Conservation (phyloP, 2,797 vertebrate genomes). For the Dermochelys coriacea region DNA sequence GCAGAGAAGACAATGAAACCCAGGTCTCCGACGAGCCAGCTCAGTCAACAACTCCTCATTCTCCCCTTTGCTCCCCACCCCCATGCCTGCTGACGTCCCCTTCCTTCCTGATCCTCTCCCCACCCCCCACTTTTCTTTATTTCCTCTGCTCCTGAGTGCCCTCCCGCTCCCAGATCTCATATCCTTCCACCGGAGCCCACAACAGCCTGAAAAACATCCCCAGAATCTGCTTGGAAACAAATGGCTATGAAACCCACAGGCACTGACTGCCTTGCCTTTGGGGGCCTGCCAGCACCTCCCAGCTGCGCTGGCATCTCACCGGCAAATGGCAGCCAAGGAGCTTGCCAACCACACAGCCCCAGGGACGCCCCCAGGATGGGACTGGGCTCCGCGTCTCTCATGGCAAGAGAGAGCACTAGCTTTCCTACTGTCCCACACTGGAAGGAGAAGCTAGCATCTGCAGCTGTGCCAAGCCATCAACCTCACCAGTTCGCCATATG, state of each 20-base stretch:
- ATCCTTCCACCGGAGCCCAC: too few species aligned
- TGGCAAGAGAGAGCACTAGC: too few species aligned
- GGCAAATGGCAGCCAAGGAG: not conserved
- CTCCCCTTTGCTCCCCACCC: not conserved
- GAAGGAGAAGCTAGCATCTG: too few species aligned
- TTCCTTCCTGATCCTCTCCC: not conserved
- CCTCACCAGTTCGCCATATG: too few species aligned
- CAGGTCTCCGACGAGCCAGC: not conserved
- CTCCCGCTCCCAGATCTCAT: not conserved
- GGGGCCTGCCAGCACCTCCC: too few species aligned
- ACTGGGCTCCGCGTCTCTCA: not conserved
- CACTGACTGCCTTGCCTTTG: too few species aligned
- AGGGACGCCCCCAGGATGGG: not conserved
- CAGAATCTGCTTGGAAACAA: not conserved
- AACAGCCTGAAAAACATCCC: too few species aligned
- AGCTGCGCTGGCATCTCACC: not conserved
- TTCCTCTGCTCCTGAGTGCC: not conserved
- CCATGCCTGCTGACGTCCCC: not conserved
- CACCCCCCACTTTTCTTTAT: not conserved
- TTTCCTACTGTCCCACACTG: not conserved
- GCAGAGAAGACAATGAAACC: not conserved
- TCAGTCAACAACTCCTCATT: not conserved
- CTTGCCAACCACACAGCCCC: too few species aligned
- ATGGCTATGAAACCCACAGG: not conserved
- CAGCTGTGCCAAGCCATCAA: not conserved